phyloP scores from a whole-genome alignment of 2,888 invertebrate species.

The Nomada fucata region DNA sequence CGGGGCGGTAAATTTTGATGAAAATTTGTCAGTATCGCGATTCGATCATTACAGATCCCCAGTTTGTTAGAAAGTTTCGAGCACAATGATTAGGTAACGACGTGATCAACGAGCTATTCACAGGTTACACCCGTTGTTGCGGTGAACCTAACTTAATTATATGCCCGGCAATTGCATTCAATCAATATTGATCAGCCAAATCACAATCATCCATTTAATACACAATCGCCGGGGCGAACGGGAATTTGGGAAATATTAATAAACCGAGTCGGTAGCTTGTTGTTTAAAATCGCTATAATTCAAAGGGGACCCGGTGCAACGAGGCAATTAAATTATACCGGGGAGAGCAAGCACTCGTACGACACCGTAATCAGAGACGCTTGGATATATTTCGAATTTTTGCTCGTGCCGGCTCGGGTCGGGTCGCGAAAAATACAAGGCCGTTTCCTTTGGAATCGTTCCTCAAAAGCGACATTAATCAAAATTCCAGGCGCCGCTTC shows the following conservation, averaged over 20 bases:
- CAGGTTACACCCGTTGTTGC: neutral
- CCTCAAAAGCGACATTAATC: constrained; percentile 18
- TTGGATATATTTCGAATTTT: too few species aligned
- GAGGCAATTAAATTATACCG: neutral
- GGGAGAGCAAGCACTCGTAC: neutral
- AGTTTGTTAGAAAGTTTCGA: too few species aligned
- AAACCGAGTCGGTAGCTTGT: neutral
- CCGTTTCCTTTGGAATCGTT: neutral
- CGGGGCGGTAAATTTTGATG: too few species aligned
- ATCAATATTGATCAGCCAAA: constrained; percentile 10
- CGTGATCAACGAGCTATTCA: neutral
- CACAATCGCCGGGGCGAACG: neutral
- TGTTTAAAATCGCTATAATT: neutral
- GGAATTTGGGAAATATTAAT: constrained; percentile 3
- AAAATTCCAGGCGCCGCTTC: constrained; percentile 12
- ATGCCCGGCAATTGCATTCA: neutral
- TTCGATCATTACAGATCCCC: too few species aligned
- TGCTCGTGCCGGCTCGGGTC: neutral
- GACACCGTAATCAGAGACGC: neutral
- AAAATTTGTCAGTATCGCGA: too few species aligned
- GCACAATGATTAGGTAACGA: too few species aligned
- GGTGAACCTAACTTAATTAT: constrained; percentile 20
- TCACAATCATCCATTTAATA: neutral
- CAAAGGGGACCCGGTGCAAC: neutral
- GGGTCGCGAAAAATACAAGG: too few species aligned